These are phyloP conservation scores for Heteronetta atricapilla DNA, from an alignment of 2,113 vertebrate genomes.

Conservation along the genomic window DNA sequence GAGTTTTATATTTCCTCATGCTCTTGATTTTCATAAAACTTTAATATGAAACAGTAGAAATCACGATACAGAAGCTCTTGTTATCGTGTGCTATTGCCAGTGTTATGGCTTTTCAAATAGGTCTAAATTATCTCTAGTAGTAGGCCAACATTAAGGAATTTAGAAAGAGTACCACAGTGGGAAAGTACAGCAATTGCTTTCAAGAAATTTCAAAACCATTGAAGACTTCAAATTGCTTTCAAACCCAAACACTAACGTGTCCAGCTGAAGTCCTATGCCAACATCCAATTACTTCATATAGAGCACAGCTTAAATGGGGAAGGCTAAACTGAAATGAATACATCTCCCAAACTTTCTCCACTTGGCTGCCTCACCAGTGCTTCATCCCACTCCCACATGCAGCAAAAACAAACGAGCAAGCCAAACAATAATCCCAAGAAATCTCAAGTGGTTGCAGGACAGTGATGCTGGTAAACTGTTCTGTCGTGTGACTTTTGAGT, in stretches of 20 bases:
- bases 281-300: background rate
- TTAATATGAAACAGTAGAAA: background rate
- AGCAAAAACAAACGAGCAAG: background rate
- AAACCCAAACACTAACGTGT: background rate
- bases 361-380: background rate
- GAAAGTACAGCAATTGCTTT: background rate
- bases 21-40: background rate
- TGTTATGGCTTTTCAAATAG: background rate
- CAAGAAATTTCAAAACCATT: background rate
- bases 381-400: rapidly evolving
- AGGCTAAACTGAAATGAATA: background rate
- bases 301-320: background rate
- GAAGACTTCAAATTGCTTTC: background rate
- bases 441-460: background rate
- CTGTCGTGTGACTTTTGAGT: background rate
- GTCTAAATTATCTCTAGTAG: background rate
- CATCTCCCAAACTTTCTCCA: background rate
- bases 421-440: background rate
- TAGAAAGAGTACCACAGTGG: background rate
- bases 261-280: background rate
- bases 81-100: background rate
- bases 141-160: background rate
- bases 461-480: background rate
- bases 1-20: background rate
- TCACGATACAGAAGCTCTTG: background rate